Percentiles rank a stretch among this genome's conserved stretches.
Evolutionary conservation across 1,140 invertebrate species (phyloP).

Genomic region (Dinothrombium tinctorium): DNA sequence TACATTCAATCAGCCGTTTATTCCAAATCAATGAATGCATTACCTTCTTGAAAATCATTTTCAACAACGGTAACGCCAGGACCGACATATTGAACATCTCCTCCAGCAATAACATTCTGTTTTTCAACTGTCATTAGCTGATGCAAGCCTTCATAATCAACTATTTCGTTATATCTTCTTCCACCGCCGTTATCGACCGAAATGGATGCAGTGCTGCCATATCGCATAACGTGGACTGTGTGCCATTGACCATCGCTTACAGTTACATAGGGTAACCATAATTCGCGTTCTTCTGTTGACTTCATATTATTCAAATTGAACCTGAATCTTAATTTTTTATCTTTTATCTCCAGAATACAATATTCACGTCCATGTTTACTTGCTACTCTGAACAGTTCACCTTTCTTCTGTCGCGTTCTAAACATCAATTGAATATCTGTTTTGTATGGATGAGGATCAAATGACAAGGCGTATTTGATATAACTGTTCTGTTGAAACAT

Average conservation of each 20-base stretch:
- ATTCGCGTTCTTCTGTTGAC: conserved; percentile 52
- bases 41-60: conserved; percentile 78
- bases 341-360: conserved; percentile 75
- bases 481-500: conserved; percentile 79
- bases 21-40: conserved; percentile 13
- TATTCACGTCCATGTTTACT: conserved; percentile 86
- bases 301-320: conserved; percentile 76
- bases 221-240: conserved; percentile 42
- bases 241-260: conserved; percentile 96
- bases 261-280: conserved; percentile 63
- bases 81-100: conserved; percentile 80
- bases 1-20: too few relatives aligned
- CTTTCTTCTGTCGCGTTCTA: conserved; percentile 68
- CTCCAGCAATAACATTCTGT: conserved; percentile 77
- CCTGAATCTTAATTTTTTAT: conserved; percentile 61
- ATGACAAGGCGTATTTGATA: conserved; percentile 80
- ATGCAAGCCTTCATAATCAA: conserved; percentile 55
- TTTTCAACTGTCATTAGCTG: conserved; percentile 78
- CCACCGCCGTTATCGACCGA: conserved; percentile 87
- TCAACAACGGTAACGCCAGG: conserved; percentile 51
- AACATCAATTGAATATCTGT: conserved; percentile 78
- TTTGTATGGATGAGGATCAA: conserved; percentile 70
- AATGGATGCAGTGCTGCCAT: conserved; percentile 75
- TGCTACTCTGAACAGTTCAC: conserved; percentile 69
- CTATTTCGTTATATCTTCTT: conserved; percentile 74